Percentiles rank a stretch among this genome's conserved stretches.
phyloP scores from a whole-genome alignment of 2,888 invertebrate species.

The Lepidocyrtoides sp. region DNA sequence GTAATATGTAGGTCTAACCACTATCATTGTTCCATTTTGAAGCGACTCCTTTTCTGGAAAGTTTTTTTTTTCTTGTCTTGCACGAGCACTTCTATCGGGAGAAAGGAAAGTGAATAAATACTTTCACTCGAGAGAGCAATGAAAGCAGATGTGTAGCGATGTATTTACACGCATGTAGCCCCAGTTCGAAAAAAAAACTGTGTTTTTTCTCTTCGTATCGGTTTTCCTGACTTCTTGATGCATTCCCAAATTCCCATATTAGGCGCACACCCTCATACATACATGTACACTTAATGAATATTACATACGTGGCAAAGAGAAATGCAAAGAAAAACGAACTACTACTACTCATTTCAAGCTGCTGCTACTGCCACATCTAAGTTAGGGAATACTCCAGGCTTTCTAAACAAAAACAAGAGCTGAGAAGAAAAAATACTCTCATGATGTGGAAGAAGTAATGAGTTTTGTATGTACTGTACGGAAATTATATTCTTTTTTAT shows the following conservation, averaged over 20 bases:
- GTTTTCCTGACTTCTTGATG: constrained; percentile 25
- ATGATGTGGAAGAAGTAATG: not conserved
- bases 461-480: not conserved
- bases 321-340: not conserved
- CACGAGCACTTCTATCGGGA: not conserved
- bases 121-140: constrained; percentile 5
- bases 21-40: constrained; percentile 8
- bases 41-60: constrained; percentile 3
- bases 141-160: not conserved
- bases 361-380: not conserved
- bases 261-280: too few relatives aligned
- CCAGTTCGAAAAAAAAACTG: not conserved
- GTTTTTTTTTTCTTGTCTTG: not conserved
- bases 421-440: not conserved
- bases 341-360: not conserved
- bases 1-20: not conserved
- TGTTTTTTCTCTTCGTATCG: not conserved
- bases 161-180: constrained; percentile 7
- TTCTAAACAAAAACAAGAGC: not conserved
- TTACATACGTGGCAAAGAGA: constrained; percentile 31
- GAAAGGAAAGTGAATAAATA: constrained; percentile 34
- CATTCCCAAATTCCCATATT: not conserved
- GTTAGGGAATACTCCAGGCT: not conserved
- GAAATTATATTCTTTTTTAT: constrained; percentile 19
- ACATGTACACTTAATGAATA: constrained; percentile 37